phyloP scores from a whole-genome alignment of 23 tunicate genomes.

The Diplosoma virens region DNA sequence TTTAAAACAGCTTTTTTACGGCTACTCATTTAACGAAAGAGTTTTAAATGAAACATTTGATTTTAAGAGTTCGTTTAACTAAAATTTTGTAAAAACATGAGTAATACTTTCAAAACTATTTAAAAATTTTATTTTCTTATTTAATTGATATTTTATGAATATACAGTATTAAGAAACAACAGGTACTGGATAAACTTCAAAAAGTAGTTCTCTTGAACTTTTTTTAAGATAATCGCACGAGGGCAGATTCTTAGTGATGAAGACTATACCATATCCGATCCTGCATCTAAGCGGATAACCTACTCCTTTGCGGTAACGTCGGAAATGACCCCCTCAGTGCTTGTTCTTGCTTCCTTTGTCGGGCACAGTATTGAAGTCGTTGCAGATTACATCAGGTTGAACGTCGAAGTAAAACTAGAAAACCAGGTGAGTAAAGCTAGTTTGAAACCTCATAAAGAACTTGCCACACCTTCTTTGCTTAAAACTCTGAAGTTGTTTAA shows the following conservation, averaged over 20 bases:
- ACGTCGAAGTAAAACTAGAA: slow-evolving; percentile 1
- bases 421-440: slow-evolving; percentile 21
- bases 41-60: too few species aligned
- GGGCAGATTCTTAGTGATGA: slow-evolving; percentile 8
- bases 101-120: too few species aligned
- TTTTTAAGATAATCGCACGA: slow-evolving; percentile 23
- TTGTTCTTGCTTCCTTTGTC: slow-evolving; percentile 49
- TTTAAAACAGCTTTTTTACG: too few species aligned
- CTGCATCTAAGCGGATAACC: background rate
- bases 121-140: too few species aligned
- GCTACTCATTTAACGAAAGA: too few species aligned
- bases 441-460: too few species aligned
- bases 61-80: too few species aligned
- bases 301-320: slow-evolving; percentile 33
- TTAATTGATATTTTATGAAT: too few species aligned
- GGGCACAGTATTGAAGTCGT: slow-evolving; percentile 61
- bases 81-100: too few species aligned
- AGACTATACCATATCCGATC: background rate
- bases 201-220: background rate
- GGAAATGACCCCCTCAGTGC: slow-evolving; percentile 61
- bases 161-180: background rate
- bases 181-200: background rate
- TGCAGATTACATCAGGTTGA: slow-evolving; percentile 52
- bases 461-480: too few species aligned
- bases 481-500: too few species aligned